Evolutionary conservation across 2,113 vertebrate genomes (phyloP).

Genomic region (Malurus elegans): DNA sequence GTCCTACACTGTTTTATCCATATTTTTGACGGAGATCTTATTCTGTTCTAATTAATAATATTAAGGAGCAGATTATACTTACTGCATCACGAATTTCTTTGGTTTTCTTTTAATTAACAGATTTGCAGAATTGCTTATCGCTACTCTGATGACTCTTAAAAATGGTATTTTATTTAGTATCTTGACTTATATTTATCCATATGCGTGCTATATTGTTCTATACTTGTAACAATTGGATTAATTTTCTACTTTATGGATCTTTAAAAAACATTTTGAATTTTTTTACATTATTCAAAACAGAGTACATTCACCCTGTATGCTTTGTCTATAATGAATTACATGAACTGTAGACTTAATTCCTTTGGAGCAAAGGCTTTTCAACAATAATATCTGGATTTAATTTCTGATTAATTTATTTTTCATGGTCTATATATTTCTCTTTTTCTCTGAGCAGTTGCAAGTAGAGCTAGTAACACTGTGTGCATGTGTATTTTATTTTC

Average conservation of each 20-base stretch:
- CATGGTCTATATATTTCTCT: neutral
- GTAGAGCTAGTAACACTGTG: neutral
- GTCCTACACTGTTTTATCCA: neutral
- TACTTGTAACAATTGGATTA: neutral
- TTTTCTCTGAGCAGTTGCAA: neutral
- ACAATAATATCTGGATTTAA: neutral
- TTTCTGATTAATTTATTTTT: neutral
- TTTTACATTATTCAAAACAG: neutral
- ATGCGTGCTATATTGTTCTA: neutral
- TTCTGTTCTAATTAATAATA: neutral
- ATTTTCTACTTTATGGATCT: neutral
- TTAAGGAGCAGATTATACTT: neutral
- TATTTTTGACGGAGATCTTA: neutral
- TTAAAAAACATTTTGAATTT: neutral
- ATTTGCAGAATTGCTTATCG: neutral
- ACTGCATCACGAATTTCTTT: neutral
- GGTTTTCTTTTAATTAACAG: neutral
- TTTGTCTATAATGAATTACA: neutral
- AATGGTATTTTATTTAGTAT: neutral
- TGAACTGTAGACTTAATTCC: neutral
- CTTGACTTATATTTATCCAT: neutral
- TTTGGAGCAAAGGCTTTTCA: too few species aligned
- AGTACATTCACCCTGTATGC: neutral
- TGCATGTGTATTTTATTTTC: neutral
- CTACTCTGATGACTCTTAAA: neutral